Evolutionary conservation across 2,113 vertebrate genomes (phyloP).

Genomic region (Chlamydotis undulata): DNA sequence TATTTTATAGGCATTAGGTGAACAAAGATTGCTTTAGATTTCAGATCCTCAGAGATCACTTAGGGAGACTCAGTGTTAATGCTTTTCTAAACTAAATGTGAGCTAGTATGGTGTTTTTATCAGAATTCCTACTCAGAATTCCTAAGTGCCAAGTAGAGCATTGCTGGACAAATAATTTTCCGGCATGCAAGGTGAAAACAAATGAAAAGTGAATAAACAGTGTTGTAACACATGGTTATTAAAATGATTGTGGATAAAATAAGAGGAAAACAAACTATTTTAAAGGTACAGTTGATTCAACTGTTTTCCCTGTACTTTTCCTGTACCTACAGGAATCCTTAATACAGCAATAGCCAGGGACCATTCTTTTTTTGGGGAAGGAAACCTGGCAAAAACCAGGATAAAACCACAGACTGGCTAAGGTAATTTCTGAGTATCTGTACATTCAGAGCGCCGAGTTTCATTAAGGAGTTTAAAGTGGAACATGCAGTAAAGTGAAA

Average conservation of each 20-base stretch:
- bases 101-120: not conserved
- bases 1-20: not conserved
- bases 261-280: not conserved
- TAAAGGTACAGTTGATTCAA: not conserved
- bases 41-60: not conserved
- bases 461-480: not conserved
- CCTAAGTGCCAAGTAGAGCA: not conserved
- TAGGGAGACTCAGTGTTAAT: not conserved
- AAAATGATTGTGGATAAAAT: not conserved
- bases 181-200: not conserved
- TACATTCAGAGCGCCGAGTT: not conserved
- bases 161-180: not conserved
- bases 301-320: not conserved
- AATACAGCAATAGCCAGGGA: not conserved
- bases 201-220: not conserved
- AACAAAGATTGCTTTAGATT: not conserved
- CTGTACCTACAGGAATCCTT: not conserved
- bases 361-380: accelerated
- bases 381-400: accelerated
- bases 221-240: not conserved
- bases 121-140: not conserved
- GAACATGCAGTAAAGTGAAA: not conserved
- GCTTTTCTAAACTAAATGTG: not conserved
- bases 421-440: not conserved
- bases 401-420: not conserved